A percentile compares a stretch with the other conserved stretches of the same genome.
Conservation (phyloP, 2,113 vertebrate genomes). For the Caloenas nicobarica region DNA sequence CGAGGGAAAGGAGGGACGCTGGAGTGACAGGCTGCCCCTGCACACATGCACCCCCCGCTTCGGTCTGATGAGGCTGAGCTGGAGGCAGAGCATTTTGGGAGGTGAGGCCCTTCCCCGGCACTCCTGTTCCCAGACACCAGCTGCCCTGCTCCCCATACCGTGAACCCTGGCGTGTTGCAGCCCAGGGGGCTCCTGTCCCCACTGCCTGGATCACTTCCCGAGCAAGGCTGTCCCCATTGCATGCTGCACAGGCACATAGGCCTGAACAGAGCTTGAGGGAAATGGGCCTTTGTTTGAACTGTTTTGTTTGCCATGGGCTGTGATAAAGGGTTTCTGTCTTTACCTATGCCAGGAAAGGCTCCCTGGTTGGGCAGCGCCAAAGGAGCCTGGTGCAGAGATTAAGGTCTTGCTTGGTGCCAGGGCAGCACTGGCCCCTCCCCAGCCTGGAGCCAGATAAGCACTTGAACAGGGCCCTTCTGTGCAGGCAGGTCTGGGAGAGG, state of each 20-base stretch:
- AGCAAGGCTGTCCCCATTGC: neutral
- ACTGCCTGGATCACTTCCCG: neutral
- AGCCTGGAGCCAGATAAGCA: constrained; percentile 12
- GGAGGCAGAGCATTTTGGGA: neutral
- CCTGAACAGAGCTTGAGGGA: neutral
- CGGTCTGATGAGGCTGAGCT: neutral
- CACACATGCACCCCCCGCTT: neutral
- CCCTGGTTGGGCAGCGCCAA: neutral
- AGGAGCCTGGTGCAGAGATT: neutral
- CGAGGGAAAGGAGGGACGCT: neutral
- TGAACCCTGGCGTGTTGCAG: neutral
- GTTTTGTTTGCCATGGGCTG: neutral
- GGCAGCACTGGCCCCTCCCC: neutral
- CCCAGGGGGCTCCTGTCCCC: neutral
- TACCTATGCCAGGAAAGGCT: constrained; percentile 15
- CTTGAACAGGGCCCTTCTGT: constrained; percentile 43
- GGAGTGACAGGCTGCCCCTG: constrained; percentile 40
- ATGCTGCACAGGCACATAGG: neutral
- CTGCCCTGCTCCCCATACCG: neutral
- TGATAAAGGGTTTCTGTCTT: neutral
- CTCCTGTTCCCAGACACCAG: neutral
- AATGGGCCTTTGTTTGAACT: neutral
- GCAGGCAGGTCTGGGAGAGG: neutral
- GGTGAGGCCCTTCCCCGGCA: neutral
- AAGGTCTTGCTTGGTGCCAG: neutral